Percentiles rank a stretch among this genome's conserved stretches.
Evolutionary conservation across 2,888 invertebrate genomes (phyloP).

Genomic region (Bhutanitis thaidina): DNA sequence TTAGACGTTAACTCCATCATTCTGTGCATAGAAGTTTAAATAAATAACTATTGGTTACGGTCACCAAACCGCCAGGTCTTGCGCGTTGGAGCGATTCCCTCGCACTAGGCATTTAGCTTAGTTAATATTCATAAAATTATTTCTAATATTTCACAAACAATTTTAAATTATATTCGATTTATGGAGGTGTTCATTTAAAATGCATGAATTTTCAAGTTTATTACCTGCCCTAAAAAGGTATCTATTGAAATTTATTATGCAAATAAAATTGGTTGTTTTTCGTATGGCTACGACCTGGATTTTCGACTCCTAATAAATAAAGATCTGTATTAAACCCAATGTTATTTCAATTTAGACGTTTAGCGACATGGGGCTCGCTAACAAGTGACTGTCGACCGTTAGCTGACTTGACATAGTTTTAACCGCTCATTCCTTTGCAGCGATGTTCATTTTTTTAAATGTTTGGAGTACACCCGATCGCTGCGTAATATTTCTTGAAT

Average conservation of each 20-base stretch:
- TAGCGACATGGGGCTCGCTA: conserved; percentile 5
- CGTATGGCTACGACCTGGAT: conserved; percentile 2
- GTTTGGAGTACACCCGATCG: background rate
- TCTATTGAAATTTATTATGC: conserved; percentile 20
- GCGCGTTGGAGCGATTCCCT: too few species aligned
- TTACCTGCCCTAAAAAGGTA: conserved; percentile 16
- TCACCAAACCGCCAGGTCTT: too few species aligned
- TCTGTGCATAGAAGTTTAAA: too few species aligned
- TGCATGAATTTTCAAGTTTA: conserved; percentile 6
- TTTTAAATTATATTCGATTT: too few species aligned
- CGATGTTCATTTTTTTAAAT: conserved; percentile 5
- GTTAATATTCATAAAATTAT: too few species aligned
- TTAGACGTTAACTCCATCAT: too few species aligned
- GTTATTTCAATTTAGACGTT: conserved; percentile 15
- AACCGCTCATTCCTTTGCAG: background rate
- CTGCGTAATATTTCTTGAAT: background rate
- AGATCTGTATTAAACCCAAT: conserved; percentile 10
- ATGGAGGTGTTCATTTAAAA: too few species aligned
- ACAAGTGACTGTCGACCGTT: conserved; percentile 21
- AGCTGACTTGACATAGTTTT: conserved; percentile 22
- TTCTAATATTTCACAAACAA: too few species aligned
- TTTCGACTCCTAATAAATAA: conserved; percentile 14
- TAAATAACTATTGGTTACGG: too few species aligned
- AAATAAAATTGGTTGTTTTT: conserved; percentile 14
- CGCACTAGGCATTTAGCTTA: too few species aligned